These are phyloP conservation scores for Petrocephalus schoutedeni DNA, from an alignment of 2,797 vertebrate species.

Conservation along the genomic window DNA sequence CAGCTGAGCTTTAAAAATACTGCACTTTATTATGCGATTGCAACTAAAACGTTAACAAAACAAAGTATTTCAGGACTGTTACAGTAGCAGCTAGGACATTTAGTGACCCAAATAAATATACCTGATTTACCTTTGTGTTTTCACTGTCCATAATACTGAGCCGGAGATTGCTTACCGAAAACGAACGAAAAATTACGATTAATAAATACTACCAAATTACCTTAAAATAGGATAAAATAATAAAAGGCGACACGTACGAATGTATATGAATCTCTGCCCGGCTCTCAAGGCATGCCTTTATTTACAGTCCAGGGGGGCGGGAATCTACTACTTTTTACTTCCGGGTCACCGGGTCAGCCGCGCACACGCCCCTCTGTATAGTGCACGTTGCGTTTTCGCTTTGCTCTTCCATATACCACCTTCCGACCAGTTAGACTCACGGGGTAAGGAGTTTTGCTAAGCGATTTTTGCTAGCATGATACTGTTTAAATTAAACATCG, in stretches of 20 bases:
- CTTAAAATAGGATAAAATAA: background rate
- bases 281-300: background rate
- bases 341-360: slow-evolving; percentile 22
- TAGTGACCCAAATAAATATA: too few species aligned
- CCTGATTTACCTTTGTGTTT: background rate
- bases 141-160: slow-evolving; percentile 3
- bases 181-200: background rate
- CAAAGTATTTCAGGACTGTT: background rate
- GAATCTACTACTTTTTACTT: background rate
- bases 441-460: background rate
- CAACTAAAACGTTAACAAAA: background rate
- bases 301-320: background rate
- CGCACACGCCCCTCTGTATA: too few species aligned
- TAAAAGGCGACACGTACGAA: background rate
- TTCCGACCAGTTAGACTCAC: background rate
- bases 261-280: background rate
- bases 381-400: too few species aligned
- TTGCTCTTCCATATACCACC: background rate
- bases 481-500: background rate
- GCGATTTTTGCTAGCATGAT: background rate
- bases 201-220: background rate
- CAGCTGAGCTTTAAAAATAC: background rate
- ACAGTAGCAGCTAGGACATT: background rate
- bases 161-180: background rate
- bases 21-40: background rate